These are phyloP conservation scores for Campoplex nolae DNA, from an alignment of 2,888 invertebrate genomes.

Conservation along the genomic window DNA sequence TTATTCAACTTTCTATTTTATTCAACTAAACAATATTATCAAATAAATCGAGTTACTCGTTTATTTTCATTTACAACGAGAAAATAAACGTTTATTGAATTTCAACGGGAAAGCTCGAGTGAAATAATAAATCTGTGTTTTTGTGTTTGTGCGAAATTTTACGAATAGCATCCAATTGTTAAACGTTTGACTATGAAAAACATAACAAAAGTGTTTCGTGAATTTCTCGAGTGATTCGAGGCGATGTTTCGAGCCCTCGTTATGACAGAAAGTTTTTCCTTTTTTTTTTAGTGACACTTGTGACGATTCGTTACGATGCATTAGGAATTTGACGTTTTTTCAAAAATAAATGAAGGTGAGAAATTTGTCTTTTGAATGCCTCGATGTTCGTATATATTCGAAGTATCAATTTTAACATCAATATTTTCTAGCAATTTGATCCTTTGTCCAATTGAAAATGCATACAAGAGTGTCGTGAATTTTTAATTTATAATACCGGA, in stretches of 20 bases:
- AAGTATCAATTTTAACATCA: background rate
- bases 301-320: slow-evolving; percentile 9
- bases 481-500: background rate
- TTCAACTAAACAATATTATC: background rate
- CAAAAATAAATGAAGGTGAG: slow-evolving; percentile 21
- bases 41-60: background rate
- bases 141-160: background rate
- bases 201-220: background rate
- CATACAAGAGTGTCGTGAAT: background rate
- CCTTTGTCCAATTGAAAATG: background rate
- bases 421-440: background rate
- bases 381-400: background rate
- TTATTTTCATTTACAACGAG: background rate
- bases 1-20: slow-evolving; percentile 16
- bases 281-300: background rate
- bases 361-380: background rate
- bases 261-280: slow-evolving; percentile 5
- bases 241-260: background rate
- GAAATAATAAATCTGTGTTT: background rate
- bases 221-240: background rate
- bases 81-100: background rate
- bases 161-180: background rate
- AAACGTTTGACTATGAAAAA: background rate
- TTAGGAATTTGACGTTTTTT: slow-evolving; percentile 32
- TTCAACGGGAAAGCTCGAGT: background rate